phyloP scores from a whole-genome alignment of 2,113 vertebrate genomes.

The Nothocercus nigrocapillus region DNA sequence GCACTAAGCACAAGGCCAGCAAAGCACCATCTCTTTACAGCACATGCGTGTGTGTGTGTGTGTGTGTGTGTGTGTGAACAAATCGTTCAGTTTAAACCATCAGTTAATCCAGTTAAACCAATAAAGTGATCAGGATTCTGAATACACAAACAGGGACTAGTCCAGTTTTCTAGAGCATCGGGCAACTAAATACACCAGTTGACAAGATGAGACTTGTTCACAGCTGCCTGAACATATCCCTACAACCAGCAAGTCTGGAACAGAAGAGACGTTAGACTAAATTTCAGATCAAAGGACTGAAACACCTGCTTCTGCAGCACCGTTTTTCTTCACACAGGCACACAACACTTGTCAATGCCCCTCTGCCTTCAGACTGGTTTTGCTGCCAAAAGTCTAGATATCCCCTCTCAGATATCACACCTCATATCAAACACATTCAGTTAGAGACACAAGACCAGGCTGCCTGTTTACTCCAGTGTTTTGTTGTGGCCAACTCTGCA shows the following conservation, averaged over 20 bases:
- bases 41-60: not conserved
- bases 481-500: not conserved
- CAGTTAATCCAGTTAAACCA: slow-evolving; percentile 1
- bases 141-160: not conserved
- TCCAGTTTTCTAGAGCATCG: not conserved
- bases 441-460: not conserved
- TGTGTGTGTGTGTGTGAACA: not conserved
- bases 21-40: not conserved
- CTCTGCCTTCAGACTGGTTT: not conserved
- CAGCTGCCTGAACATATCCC: not conserved
- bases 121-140: not conserved
- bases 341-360: not conserved
- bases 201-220: not conserved
- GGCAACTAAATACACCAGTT: rapidly evolving
- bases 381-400: not conserved
- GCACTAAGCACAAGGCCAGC: not conserved
- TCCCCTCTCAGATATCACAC: not conserved
- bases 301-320: not conserved
- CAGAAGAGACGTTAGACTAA: not conserved
- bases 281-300: not conserved
- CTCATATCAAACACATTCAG: not conserved
- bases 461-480: rapidly evolving
- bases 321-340: not conserved
- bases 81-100: not conserved
- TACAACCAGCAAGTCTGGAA: not conserved